Conservation (phyloP, 2,888 invertebrate species). For the Phengaris arion region DNA sequence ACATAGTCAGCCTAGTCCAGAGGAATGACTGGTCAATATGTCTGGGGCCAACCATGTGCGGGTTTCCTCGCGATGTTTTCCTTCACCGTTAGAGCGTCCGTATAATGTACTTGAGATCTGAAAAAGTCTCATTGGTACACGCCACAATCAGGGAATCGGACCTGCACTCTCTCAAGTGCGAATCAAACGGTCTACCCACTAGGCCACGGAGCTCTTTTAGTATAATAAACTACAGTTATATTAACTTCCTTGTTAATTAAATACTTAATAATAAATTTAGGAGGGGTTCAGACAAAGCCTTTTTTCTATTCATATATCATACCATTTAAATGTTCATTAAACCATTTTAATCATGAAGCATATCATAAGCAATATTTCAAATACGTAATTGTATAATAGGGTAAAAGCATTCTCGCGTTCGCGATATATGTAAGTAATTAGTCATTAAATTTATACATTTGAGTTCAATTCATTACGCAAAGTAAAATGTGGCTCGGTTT, state of each 20-base stretch:
- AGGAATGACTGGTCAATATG: no score
- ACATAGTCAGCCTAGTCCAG: no score
- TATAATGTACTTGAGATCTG: no score
- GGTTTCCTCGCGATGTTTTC: no score
- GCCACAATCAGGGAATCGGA: no score
- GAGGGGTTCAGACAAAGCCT: not conserved
- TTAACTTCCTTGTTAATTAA: constrained; percentile 6
- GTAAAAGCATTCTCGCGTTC: not conserved
- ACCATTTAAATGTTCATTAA: not conserved
- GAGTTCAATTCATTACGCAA: not conserved
- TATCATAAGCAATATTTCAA: not conserved
- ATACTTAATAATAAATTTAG: not conserved
- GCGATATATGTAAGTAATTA: not conserved
- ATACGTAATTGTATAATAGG: not conserved
- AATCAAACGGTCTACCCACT: no score
- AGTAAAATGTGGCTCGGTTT: not conserved
- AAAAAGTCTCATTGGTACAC: no score
- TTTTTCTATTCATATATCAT: not conserved
- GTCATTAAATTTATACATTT: not conserved
- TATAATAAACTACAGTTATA: not conserved
- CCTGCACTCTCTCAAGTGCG: no score
- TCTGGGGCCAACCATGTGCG: no score
- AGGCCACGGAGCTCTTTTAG: no score
- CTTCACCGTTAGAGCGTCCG: no score
- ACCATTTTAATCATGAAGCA: not conserved